Percentiles rank a stretch among this genome's conserved stretches.
Evolutionary conservation across 2,113 vertebrate genomes (phyloP).

Genomic region (Nerophis ophidion): DNA sequence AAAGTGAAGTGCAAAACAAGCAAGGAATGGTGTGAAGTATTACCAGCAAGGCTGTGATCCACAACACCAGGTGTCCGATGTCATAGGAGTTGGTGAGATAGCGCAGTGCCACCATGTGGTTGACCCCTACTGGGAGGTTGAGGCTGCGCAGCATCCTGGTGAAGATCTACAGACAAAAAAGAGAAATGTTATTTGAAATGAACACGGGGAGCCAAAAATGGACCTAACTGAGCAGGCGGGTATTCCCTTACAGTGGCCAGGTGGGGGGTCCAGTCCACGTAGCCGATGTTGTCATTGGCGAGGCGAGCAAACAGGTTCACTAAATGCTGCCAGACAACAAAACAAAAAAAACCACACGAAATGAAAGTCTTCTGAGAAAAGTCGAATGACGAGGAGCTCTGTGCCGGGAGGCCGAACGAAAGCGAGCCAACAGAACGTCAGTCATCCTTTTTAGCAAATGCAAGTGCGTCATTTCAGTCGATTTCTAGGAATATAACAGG

Average conservation of each 20-base stretch:
- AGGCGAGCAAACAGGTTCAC: constrained; percentile 92
- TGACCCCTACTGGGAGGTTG: constrained; percentile 91
- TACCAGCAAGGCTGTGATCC: constrained; percentile 94
- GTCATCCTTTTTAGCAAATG: too few species aligned
- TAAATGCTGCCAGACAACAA: constrained; percentile 72
- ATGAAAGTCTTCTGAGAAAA: constrained; percentile 5
- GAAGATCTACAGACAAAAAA: constrained; percentile 77
- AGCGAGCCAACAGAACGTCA: background rate
- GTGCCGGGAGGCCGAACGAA: constrained; percentile 20
- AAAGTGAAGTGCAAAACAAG: too few species aligned
- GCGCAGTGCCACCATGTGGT: constrained; percentile 83
- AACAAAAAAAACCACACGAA: constrained; percentile 26
- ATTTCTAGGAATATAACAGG: constrained; percentile 19
- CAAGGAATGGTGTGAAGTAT: too few species aligned
- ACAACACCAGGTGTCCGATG: constrained; percentile 85
- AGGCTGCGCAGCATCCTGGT: constrained; percentile 89
- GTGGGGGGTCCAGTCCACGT: constrained; percentile 88
- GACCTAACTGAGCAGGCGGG: background rate
- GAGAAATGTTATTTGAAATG: background rate
- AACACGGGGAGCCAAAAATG: background rate
- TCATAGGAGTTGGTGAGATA: constrained; percentile 88
- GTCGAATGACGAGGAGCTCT: background rate
- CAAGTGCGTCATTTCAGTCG: constrained; percentile 21
- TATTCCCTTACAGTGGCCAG: constrained; percentile 81
- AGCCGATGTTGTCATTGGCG: constrained; percentile 90